Evolutionary conservation across 2,113 vertebrate genomes (phyloP), one percentile per base, ranked within the genome.

Genomic region (Dolichallabes microphthalmus): DNA sequence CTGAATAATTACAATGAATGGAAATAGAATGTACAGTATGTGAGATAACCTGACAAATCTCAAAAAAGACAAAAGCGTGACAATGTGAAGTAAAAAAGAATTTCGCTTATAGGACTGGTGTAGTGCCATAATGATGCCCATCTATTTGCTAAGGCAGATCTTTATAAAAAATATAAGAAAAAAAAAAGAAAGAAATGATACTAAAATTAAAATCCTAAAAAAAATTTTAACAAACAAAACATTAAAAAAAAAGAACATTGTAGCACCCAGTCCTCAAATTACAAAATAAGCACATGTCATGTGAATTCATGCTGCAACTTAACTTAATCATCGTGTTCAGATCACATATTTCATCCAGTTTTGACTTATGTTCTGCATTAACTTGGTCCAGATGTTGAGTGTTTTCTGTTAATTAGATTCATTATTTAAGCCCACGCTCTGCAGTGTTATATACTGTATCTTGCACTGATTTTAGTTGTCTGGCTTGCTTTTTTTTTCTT

Each of bases 1-100:
- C 32, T 66, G 60, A 80, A 30, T 83, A 80, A 83, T 83, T 80
- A 60, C 14, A 5, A 32, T 25, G 19, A 22, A 25, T 63, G 19
- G 5, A 4, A 7, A 83, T 45, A 7, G 45, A 45, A 45, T 80
- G 82, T 22, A 35, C 32, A 35, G 32, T 35, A 22, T 25, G 15
- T 50, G 45, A 77, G 32, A 75, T 35, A 9, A 8, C 63, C 27
- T 64, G 20, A n/a, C 17, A 63, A 73, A 78, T 75, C 71, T 63
- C 17, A 20, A n/a, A n/a, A n/a, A n/a, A 66, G 55, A 57, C 27
- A 82, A 58, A 86, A 10, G 20, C 9, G 50, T n/a, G 25, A 66
- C 22, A 35, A 52, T 20, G 17, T 30, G 13, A 13, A 64, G 57
- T 19, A 35, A 7, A 25, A 12, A n/a, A n/a, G n/a, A n/a, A 15